A percentile compares a stretch with the other conserved stretches of the same genome.
Evolutionary conservation across 2,888 invertebrate genomes (phyloP).

Genomic region (Torymus auratus): DNA sequence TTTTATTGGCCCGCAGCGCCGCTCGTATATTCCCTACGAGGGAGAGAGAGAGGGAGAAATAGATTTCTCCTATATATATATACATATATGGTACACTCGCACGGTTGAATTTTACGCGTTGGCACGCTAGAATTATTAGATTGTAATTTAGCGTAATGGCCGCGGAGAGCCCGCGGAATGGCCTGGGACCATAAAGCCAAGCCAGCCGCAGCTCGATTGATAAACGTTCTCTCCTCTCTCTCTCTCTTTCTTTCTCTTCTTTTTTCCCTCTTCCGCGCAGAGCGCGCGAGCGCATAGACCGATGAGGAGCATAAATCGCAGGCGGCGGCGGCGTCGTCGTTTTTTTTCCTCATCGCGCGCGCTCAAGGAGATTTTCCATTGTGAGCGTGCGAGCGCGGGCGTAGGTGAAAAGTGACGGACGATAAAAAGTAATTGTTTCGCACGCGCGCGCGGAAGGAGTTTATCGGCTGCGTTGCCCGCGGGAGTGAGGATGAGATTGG

Average conservation of each 20-base stretch:
- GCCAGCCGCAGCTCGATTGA: constrained; percentile 39
- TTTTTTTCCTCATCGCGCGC: constrained; percentile 11
- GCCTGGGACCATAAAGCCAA: constrained; percentile 44
- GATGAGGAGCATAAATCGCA: constrained; percentile 52
- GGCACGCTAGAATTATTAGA: constrained; percentile 56
- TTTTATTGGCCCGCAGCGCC: constrained; percentile 53
- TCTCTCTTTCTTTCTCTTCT: constrained; percentile 1
- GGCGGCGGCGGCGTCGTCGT: neutral
- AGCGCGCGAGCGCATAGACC: neutral
- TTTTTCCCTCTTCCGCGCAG: constrained; percentile 11
- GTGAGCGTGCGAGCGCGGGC: neutral
- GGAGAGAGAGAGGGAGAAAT: constrained; percentile 42
- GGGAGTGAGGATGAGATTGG: too few relatives aligned
- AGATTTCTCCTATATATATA: constrained; percentile 37
- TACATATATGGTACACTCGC: neutral
- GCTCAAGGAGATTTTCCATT: too few relatives aligned
- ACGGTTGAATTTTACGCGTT: constrained; percentile 50
- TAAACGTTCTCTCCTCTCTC: constrained; percentile 31
- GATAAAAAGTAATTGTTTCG: constrained; percentile 37
- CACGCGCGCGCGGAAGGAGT: constrained; percentile 1
- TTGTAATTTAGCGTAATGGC: constrained; percentile 57
- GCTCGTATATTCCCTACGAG: constrained; percentile 42
- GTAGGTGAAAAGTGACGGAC: constrained; percentile 11
- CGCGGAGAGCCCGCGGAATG: constrained; percentile 32
- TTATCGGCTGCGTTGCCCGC: neutral